Conservation (phyloP, 1,140 invertebrate species). For the Scaptomyza montana region DNA sequence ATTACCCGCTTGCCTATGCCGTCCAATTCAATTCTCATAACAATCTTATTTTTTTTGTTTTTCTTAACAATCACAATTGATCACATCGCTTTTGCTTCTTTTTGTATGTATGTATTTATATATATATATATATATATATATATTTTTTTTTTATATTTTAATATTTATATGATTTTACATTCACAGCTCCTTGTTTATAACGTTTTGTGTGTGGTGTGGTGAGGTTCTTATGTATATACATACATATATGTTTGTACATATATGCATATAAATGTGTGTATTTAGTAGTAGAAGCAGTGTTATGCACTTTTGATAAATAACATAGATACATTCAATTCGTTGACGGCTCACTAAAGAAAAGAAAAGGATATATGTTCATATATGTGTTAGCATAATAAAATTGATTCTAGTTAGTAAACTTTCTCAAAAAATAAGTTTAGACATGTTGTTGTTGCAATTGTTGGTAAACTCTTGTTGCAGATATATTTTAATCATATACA, state of each 20-base stretch:
- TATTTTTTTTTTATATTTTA: too few species aligned
- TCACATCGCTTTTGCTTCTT: conserved; percentile 78
- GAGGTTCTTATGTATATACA: conserved; percentile 35
- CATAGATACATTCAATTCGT: conserved; percentile 34
- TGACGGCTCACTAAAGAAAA: conserved; percentile 34
- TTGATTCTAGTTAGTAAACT: conserved; percentile 65
- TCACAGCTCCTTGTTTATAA: conserved; percentile 82
- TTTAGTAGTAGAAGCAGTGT: conserved; percentile 46
- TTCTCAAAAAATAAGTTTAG: conserved; percentile 74
- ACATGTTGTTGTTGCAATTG: conserved; percentile 24
- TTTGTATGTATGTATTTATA: conserved; percentile 56
- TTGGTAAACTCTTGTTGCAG: background rate
- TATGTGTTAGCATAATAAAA: conserved; percentile 46
- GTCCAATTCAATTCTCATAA: conserved; percentile 48
- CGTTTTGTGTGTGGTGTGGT: conserved; percentile 60
- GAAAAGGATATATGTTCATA: conserved; percentile 18
- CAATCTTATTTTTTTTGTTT: conserved; percentile 46
- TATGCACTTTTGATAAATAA: conserved; percentile 30
- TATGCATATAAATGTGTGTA: conserved; percentile 21
- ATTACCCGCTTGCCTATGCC: conserved; percentile 54
- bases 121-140: conserved; percentile 54
- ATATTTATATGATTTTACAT: conserved; percentile 75
- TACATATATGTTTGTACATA: too few species aligned
- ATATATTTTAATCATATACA: background rate
- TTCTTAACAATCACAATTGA: conserved; percentile 80